Evolutionary conservation across 2,888 invertebrate genomes (phyloP).

Genomic region (Leptura quadrifasciata): DNA sequence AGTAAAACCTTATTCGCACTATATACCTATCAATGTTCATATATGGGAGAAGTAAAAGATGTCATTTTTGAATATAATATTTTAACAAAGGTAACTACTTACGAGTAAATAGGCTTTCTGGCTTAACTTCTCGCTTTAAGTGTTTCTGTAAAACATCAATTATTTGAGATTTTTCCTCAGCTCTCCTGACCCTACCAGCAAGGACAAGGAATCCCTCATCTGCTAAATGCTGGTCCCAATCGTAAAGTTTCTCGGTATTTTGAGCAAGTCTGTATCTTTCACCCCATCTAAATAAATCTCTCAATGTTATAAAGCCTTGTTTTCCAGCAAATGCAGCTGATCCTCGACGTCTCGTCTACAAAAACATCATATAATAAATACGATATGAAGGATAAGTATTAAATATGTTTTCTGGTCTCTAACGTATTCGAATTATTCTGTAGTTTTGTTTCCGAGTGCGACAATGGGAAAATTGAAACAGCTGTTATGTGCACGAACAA

Average conservation of each 20-base stretch:
- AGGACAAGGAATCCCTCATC: constrained; percentile 97
- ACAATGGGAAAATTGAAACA: too few species aligned
- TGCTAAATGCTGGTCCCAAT: constrained; percentile 97
- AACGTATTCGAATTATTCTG: too few species aligned
- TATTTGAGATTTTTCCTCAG: constrained; percentile 89
- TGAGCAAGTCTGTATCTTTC: constrained; percentile 90
- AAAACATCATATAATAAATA: constrained; percentile 29
- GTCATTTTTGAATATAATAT: too few species aligned
- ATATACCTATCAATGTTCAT: too few species aligned
- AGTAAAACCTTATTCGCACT: too few species aligned
- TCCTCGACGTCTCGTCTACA: constrained; percentile 81
- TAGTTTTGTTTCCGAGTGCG: neutral
- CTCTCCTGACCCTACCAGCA: constrained; percentile 92
- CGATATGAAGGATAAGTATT: neutral
- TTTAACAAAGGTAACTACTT: too few species aligned
- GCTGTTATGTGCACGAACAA: too few species aligned
- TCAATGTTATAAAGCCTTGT: constrained; percentile 93
- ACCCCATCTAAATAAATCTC: constrained; percentile 98
- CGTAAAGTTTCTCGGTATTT: constrained; percentile 82
- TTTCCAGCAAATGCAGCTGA: constrained; percentile 94
- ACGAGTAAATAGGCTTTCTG: constrained; percentile 83
- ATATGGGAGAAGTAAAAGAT: too few species aligned
- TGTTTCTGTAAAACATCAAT: constrained; percentile 85
- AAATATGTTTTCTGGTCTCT: too few species aligned
- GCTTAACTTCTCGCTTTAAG: constrained; percentile 85